Percentiles rank a stretch among this genome's conserved stretches.
These are phyloP conservation scores for Didymodactylos carnosus DNA, from an alignment of 2,888 invertebrate species.

Conservation along the genomic window DNA sequence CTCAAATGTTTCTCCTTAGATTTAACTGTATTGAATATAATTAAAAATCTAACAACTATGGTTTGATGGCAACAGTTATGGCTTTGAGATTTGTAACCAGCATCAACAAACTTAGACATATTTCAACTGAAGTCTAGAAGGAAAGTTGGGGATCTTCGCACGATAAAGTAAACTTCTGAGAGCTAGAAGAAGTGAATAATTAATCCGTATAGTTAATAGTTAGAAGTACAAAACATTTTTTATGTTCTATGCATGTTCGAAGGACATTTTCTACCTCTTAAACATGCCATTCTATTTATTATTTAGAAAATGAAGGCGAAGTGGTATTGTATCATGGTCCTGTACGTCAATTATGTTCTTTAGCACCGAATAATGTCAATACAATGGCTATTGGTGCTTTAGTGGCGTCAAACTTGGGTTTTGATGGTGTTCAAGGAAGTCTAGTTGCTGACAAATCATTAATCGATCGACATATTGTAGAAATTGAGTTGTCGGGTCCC, in stretches of 20 bases:
- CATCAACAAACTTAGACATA: too few relatives aligned
- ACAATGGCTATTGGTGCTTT: slow-evolving; percentile 42
- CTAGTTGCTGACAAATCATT: slow-evolving; percentile 39
- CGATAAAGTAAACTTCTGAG: neutral
- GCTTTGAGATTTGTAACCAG: too few relatives aligned
- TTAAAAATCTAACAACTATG: too few relatives aligned
- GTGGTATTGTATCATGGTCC: slow-evolving; percentile 28
- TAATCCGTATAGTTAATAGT: neutral
- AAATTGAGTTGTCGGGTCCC: slow-evolving; percentile 36
- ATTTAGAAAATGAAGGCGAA: too few relatives aligned
- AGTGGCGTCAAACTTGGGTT: slow-evolving; percentile 38
- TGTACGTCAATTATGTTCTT: slow-evolving; percentile 38
- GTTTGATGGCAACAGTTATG: neutral
- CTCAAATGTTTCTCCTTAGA: neutral
- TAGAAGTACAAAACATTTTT: neutral
- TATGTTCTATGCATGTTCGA: neutral
- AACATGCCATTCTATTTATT: too few relatives aligned
- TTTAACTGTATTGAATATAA: too few relatives aligned
- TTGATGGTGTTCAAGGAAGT: slow-evolving; percentile 37
- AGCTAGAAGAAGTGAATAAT: neutral
- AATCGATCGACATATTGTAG: slow-evolving; percentile 38
- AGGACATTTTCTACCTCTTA: neutral
- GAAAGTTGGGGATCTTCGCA: neutral
- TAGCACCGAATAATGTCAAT: slow-evolving; percentile 43
- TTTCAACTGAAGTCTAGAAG: too few relatives aligned